phyloP scores from a whole-genome alignment of 1,140 invertebrate species.

The Anastrepha ludens region DNA sequence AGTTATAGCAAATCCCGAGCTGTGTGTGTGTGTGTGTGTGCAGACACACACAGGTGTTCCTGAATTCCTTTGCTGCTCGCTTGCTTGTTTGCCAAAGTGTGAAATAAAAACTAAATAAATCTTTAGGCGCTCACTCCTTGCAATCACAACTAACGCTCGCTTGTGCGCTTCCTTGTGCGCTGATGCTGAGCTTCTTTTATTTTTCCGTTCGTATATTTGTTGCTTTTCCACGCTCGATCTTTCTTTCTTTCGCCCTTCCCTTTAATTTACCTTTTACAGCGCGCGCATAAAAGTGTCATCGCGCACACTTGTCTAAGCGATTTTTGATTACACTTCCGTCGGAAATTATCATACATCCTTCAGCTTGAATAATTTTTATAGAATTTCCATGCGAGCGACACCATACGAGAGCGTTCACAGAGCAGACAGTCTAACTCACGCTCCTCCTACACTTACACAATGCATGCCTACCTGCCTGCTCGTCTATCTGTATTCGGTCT shows the following conservation, averaged over 20 bases:
- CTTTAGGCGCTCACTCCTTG: background rate
- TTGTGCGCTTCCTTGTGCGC: background rate
- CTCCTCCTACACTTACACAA: background rate
- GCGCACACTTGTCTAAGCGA: constrained; percentile 71
- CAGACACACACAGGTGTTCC: background rate
- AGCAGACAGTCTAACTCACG: background rate
- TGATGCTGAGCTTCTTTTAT: background rate
- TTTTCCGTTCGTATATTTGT: background rate
- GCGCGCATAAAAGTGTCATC: constrained; percentile 20
- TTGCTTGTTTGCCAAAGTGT: background rate
- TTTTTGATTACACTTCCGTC: constrained; percentile 75
- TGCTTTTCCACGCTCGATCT: background rate
- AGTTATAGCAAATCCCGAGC: background rate
- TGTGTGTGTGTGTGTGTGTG: too few relatives aligned
- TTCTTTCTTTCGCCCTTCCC: background rate
- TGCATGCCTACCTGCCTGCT: background rate
- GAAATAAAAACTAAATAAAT: constrained; percentile 30
- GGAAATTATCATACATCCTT: constrained; percentile 75
- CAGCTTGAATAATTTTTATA: constrained; percentile 74
- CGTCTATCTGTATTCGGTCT: background rate
- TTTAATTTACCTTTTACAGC: background rate
- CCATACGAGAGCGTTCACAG: background rate
- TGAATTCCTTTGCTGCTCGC: background rate
- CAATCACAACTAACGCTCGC: too few relatives aligned
- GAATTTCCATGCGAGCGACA: constrained; percentile 47